These are phyloP conservation scores for Pelodiscus sinensis DNA, from an alignment of 2,113 vertebrate genomes.

Conservation along the genomic window DNA sequence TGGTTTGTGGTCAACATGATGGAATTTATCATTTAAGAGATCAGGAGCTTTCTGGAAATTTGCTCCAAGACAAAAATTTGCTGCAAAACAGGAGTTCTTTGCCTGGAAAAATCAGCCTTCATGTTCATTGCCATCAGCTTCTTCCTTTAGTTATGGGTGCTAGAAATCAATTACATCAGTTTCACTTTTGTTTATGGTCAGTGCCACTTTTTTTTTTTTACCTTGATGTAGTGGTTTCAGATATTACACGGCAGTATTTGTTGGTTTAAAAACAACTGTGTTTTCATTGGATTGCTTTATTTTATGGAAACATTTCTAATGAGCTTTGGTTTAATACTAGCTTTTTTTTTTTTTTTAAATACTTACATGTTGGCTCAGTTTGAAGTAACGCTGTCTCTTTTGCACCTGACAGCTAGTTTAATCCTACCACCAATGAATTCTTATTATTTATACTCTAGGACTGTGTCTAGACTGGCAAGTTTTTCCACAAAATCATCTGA, in stretches of 20 bases:
- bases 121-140: background rate
- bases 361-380: background rate
- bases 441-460: background rate
- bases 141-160: background rate
- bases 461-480: too few species aligned
- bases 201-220: background rate
- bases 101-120: background rate
- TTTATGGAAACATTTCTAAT: background rate
- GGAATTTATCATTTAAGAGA: conserved; percentile 31
- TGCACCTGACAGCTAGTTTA: background rate
- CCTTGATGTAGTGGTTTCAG: rapidly evolving
- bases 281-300: background rate
- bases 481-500: too few species aligned
- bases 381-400: background rate
- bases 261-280: background rate
- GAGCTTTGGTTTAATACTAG: background rate
- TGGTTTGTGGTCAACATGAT: background rate
- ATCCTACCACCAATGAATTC: background rate
- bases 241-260: rapidly evolving
- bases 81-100: conserved; percentile 20
- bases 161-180: background rate
- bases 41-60: conserved; percentile 22
- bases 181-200: background rate
- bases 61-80: conserved; percentile 8
- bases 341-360: background rate